Conservation (phyloP, 2,797 vertebrate genomes). For the Taeniopygia guttata region DNA sequence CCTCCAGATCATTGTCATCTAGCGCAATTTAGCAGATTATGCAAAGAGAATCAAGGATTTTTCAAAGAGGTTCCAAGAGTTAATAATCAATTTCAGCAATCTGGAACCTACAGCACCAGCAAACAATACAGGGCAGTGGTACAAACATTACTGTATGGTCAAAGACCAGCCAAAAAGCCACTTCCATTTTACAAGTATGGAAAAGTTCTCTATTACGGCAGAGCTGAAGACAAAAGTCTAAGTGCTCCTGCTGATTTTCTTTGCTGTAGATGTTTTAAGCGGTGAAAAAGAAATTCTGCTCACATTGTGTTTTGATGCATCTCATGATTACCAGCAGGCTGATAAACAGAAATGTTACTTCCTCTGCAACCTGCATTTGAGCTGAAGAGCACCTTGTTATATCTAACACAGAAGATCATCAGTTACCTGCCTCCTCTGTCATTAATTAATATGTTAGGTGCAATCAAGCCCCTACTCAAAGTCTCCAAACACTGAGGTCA, state of each 20-base stretch:
- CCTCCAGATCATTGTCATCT: neutral
- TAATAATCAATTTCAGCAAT: neutral
- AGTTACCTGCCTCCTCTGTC: neutral
- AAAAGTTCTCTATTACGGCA: neutral
- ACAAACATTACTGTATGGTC: neutral
- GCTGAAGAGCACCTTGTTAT: neutral
- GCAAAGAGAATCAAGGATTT: neutral
- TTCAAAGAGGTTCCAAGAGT: neutral
- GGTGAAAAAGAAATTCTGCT: neutral
- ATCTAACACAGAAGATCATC: neutral
- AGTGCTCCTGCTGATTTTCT: neutral
- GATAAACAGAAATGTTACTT: neutral
- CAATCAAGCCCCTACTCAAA: neutral
- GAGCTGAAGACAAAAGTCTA: neutral
- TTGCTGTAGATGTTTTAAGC: neutral
- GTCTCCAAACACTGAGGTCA: neutral
- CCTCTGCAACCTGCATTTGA: neutral
- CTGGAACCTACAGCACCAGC: neutral
- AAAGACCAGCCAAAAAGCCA: neutral
- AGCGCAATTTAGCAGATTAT: neutral
- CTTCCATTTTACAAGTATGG: neutral
- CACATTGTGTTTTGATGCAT: neutral
- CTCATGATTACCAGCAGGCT: neutral
- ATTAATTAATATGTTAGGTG: neutral
- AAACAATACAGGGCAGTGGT: neutral